phyloP scores from a whole-genome alignment of 2,113 vertebrate genomes.

The Asarcornis scutulata region DNA sequence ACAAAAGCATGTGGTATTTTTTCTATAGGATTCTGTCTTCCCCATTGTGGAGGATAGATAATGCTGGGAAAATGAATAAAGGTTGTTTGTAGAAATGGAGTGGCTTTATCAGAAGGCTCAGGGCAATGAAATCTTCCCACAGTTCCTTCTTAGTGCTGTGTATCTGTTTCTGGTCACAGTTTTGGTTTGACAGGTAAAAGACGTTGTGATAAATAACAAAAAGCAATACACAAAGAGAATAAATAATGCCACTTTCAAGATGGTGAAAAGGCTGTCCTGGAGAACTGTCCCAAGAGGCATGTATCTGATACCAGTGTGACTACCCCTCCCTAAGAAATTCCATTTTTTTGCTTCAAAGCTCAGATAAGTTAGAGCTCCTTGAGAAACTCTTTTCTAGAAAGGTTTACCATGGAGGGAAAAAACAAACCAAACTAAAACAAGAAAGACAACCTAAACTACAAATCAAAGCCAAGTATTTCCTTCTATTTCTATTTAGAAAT shows the following conservation, averaged over 20 bases:
- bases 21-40: neutral
- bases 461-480: neutral
- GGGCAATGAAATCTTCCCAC: neutral
- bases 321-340: neutral
- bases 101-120: neutral
- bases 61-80: neutral
- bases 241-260: neutral
- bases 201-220: neutral
- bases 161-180: neutral
- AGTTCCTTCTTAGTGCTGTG: neutral
- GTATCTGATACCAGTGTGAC: neutral
- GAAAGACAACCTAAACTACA: neutral
- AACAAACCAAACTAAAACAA: neutral
- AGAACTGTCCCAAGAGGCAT: neutral
- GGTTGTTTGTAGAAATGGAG: neutral
- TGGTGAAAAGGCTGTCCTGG: neutral
- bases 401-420: neutral
- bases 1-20: neutral
- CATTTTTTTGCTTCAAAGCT: neutral
- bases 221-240: neutral
- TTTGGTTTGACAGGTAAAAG: slow-evolving; percentile 18
- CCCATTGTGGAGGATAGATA: neutral
- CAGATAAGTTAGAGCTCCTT: neutral
- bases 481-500: neutral
- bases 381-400: neutral